phyloP scores from a whole-genome alignment of 2,888 invertebrate species.

The Anthrax anthrax region DNA sequence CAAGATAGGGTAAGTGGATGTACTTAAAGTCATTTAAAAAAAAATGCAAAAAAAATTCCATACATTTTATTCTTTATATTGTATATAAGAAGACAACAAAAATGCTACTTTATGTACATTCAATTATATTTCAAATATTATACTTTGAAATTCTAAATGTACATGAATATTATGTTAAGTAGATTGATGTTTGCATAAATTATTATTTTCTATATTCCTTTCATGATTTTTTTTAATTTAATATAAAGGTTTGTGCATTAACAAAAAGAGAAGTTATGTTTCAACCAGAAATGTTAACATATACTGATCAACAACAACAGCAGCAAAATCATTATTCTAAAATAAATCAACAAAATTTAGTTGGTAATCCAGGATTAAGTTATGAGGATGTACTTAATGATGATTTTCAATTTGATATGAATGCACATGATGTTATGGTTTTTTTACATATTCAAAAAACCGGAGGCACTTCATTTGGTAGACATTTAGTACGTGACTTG shows the following conservation, averaged over 20 bases:
- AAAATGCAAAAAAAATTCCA: no score
- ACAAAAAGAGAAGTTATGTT: slow-evolving; percentile 49
- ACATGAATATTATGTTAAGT: no score
- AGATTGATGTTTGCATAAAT: no score
- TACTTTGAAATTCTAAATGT: no score
- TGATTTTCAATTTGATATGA: slow-evolving; percentile 77
- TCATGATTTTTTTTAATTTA: neutral
- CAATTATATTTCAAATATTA: no score
- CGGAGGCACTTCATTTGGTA: slow-evolving; percentile 94
- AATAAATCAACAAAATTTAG: slow-evolving; percentile 27
- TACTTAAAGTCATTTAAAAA: no score
- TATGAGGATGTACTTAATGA: slow-evolving; percentile 78
- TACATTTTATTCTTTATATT: no score
- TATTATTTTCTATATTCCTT: neutral
- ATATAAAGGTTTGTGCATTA: slow-evolving; percentile 43
- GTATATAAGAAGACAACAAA: no score
- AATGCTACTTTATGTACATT: no score
- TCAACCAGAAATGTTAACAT: slow-evolving; percentile 36
- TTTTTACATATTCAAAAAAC: slow-evolving; percentile 98
- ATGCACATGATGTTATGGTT: slow-evolving; percentile 94
- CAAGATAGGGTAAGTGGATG: slow-evolving; percentile 71
- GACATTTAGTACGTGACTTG: slow-evolving; percentile 89
- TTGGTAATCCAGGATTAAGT: slow-evolving; percentile 50
- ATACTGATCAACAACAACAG: neutral
- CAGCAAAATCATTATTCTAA: slow-evolving; percentile 19